Conservation (phyloP, 92 coral and sea anemone genomes). For the Actinostola sp. region DNA sequence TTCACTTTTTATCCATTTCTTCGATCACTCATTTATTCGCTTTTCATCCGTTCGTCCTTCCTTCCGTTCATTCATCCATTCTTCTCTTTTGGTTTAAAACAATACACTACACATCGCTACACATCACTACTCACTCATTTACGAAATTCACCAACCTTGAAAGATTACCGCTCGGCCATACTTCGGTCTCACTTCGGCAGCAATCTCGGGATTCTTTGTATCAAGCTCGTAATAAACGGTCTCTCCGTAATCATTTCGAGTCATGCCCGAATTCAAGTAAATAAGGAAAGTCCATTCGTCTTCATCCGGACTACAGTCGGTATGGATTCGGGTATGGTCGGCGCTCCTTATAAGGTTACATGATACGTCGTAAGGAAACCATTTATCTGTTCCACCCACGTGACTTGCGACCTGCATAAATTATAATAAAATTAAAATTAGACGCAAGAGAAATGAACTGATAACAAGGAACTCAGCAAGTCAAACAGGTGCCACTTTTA, state of each 20-base stretch:
- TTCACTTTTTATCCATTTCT: no score
- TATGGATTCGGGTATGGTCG: conserved; percentile 94
- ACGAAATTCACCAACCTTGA: conserved; percentile 58
- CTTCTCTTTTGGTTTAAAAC: no score
- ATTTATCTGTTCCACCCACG: conserved; percentile 73
- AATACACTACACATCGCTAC: no score
- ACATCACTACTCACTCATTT: neutral
- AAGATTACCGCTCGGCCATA: conserved; percentile 95
- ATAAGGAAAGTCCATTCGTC: conserved; percentile 97
- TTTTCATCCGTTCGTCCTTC: no score
- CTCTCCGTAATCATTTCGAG: conserved; percentile 96
- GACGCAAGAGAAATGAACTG: no score
- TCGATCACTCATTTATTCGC: no score
- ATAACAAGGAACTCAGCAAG: no score
- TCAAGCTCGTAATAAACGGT: conserved; percentile 90
- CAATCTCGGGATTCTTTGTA: conserved; percentile 84
- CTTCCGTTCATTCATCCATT: no score
- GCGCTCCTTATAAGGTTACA: conserved; percentile 96
- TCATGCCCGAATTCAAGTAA: conserved; percentile 92
- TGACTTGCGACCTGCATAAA: conserved; percentile 66
- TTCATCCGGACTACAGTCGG: conserved; percentile 70
- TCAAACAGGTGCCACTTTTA: no score
- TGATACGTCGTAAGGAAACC: conserved; percentile 98
- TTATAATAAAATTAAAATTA: neutral
- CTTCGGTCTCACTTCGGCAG: conserved; percentile 92